Evolutionary conservation across 2,888 invertebrate genomes (phyloP), one percentile per base, ranked within the genome.

Genomic region (Caenorhabditis zanzibari): DNA sequence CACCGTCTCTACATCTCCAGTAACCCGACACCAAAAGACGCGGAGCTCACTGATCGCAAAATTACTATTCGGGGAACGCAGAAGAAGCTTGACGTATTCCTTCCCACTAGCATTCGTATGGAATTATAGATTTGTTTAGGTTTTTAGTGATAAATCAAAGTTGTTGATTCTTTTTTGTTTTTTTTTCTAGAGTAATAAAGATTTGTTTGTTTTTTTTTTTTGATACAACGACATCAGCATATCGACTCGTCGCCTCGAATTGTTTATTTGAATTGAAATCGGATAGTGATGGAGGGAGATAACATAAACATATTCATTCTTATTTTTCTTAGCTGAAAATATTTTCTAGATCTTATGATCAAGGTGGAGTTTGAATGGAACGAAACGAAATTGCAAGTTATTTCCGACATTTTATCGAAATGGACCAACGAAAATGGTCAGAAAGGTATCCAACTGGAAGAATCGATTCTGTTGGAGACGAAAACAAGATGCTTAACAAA

Each of bases 1-100:
- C 61, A 76, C 14, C 77, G 82, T 6, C 66, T 82, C 64, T 82
- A 82, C 49, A 38, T 82, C 19, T 77, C 77, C 14, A 82, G 82
- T 56, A 69, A 26, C n/a, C 73, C 77, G n/a, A 77, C 77, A 1
- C 49, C 64, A 9, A 69, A 76, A 44, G 77, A 77, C 38, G 76
- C 71, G 2, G 81, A 71, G 24, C 49, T 81, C 12, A 63, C 69
- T 0, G 77, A 73, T 28, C 63, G 69, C n/a, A 61, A 24, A 19
- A 47, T 79, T 19, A 58, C 61, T 12, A 75, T 83, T 9, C 52
- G 75, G n/a, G 74, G 72, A 41, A 83, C 83, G 19, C 69, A 73
- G 24, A 73, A 80, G 69, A 79, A 63, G 14, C 56, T 83, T 10
- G 69, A 79, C 16, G 71, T 83, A 3, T 83, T 83, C 54, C 22